Base-by-base conservation (phyloP, 2,888 invertebrate genomes). In the Argyresthia albistria region DNA sequence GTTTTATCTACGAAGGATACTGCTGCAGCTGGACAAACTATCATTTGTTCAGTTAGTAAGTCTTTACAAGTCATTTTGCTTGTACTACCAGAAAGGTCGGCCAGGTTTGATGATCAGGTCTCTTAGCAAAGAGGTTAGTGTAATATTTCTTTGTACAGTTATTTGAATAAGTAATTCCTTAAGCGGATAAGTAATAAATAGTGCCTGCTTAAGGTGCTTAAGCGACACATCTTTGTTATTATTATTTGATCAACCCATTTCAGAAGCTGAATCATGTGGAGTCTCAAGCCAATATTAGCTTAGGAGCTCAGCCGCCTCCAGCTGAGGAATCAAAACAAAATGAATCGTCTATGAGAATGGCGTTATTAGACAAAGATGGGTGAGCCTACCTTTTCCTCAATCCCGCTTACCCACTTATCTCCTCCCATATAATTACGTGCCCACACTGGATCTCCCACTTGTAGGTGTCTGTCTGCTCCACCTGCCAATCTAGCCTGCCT, bases 21-120 rank as follows among this genome's bases (percentile, higher is more conserved):
- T 93, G 59, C 87, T 97, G 0, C 92, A 93, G 57, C 91, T 97
- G 68, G 95, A 96, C 65, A 94, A 93, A 70, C 83, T 97, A 59
- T 91, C 93, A 12, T 97, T 97, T 80, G 92, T 93, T 42, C 94
- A 95, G 87, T 92, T 95, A 55, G 93, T 93, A 48, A 88, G 90
- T 42, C 86, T 96, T 35, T 93, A 92, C 68, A 90, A 92, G 62
- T 90, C 92, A 58, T 94, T 93, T 67, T 90, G 91, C 61, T 72
- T 87, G 6, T 95, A 95, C 72, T 93, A 92, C 66, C 89, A 90
- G 60, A 87, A 83, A 64, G 89, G 89, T 43, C 70, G 84, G 58
- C 87, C 87, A 46, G 88, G 87, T 8, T 64, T 83, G 11, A 82
- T 87, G 76, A 83, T 83, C 69, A 73, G 86, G 58, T 84, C 81